Evolutionary conservation across 1,140 invertebrate species (phyloP).

Genomic region (Macrostomum lignano): DNA sequence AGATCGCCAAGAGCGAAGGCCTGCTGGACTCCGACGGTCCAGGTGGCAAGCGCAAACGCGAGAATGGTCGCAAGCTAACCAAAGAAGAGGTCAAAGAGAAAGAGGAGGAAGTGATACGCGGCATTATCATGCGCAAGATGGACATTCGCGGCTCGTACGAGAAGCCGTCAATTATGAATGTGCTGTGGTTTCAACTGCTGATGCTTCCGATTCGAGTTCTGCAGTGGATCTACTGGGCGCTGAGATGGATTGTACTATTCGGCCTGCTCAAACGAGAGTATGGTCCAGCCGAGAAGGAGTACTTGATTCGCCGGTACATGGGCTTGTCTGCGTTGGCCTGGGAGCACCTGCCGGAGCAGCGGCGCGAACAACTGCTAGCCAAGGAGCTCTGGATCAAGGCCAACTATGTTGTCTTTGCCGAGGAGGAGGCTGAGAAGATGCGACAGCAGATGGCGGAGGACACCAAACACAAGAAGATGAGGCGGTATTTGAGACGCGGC

Average conservation of each 20-base stretch:
- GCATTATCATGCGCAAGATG: constrained; percentile 59
- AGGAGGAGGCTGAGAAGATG: constrained; percentile 45
- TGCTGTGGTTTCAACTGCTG: constrained; percentile 50
- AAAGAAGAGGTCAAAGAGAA: constrained; percentile 44
- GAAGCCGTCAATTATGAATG: constrained; percentile 42
- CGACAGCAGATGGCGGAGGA: constrained; percentile 35
- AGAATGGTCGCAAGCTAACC: constrained; percentile 14
- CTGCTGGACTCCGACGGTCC: constrained; percentile 31
- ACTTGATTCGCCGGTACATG: constrained; percentile 48
- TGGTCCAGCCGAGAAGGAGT: constrained; percentile 47
- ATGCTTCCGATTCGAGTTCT: constrained; percentile 42
- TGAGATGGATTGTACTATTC: constrained; percentile 49
- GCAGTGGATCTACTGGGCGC: constrained; percentile 41
- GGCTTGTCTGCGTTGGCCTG: constrained; percentile 35
- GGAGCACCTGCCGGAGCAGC: constrained; percentile 13
- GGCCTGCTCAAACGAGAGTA: constrained; percentile 43
- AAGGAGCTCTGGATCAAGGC: constrained; percentile 3
- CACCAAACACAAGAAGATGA: constrained; percentile 20
- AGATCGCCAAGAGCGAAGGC: constrained; percentile 46
- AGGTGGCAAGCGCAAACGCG: constrained; percentile 28
- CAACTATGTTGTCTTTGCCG: constrained; percentile 36
- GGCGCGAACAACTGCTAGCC: constrained; percentile 5
- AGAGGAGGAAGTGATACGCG: constrained; percentile 45
- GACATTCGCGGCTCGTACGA: constrained; percentile 61
- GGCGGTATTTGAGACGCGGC: constrained; percentile 25